These are phyloP conservation scores for Oryzaephilus surinamensis DNA, from an alignment of 1,140 invertebrate genomes.

Conservation along the genomic window DNA sequence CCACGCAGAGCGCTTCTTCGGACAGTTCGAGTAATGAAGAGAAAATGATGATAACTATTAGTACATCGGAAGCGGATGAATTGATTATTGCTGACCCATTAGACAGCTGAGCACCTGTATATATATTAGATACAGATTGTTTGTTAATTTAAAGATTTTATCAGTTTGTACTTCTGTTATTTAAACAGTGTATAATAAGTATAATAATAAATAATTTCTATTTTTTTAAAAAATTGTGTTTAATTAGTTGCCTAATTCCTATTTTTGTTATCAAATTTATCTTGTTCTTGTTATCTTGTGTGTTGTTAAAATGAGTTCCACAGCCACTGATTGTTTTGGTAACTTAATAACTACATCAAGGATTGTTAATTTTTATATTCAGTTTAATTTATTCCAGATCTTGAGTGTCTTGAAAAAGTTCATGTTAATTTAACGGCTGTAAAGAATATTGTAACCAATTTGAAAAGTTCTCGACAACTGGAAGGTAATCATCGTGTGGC, in stretches of 20 bases:
- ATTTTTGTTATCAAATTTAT: no score
- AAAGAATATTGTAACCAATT: constrained; percentile 40
- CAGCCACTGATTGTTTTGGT: no score
- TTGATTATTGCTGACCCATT: constrained; percentile 34
- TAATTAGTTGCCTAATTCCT: no score
- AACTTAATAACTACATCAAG: no score
- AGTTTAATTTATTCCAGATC: constrained; percentile 40
- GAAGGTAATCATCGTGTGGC: constrained; percentile 45
- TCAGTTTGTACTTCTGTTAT: no score
- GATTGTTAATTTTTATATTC: no score
- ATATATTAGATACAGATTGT: constrained; percentile 1
- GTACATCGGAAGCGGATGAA: constrained; percentile 33
- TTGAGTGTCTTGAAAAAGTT: constrained; percentile 44
- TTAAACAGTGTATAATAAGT: no score
- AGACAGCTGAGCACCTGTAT: constrained; percentile 26
- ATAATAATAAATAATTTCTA: no score
- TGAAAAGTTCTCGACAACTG: constrained; percentile 33
- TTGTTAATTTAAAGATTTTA: no score
- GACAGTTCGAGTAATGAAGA: constrained; percentile 52
- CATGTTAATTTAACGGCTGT: constrained; percentile 49
- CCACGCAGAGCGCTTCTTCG: constrained; percentile 48
- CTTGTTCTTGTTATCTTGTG: no score
- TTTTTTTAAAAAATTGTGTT: no score
- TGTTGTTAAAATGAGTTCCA: no score
- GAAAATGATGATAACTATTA: constrained; percentile 57